Base-by-base conservation (phyloP, 2,113 vertebrate species). In the Channa argus region DNA sequence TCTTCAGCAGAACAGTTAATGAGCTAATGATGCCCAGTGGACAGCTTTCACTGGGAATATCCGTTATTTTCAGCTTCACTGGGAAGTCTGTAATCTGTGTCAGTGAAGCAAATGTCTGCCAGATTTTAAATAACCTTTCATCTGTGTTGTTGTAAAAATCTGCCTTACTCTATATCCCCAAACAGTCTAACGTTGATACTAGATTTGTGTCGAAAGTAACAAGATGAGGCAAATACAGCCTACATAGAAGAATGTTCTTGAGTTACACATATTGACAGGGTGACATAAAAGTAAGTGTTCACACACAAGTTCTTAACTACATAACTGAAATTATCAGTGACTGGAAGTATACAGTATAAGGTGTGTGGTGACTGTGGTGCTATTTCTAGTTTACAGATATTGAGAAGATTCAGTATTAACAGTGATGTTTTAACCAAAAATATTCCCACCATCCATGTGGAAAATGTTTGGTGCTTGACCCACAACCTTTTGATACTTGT, bases 1-100 rank as follows among this genome's bases (percentile, higher is more conserved):
- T 24, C 43, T 33, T 74, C 53, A 4, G 43, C 33, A 43, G 49
- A 2, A 68, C 63, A 86, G 50, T 24, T 24, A 24, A 24, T 24
- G 24, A 24, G 24, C 61, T 79, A 82, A 78, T 66, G 46, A 84
- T 71, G 24, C 80, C 69, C 78, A 66, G 41, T 63, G 63, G 64
- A 85, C 50, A 45, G 34, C n/a, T 5, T 6, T 56, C 34, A 3
- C 54, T 41, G 46, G 24, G 24, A 24, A 24, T 14, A 9, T 6
- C 5, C 58, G 50, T 52, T 77, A 67, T 51, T 77, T 86, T 79
- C 56, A 37, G 53, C 51, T 43, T 54, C 14, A 0, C 68, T 69
- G 56, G 58, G 37, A 70, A 63, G 62, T 70, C 52, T 65, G 37
- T 58, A 59, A 69, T 46, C 69, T 58, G 68, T 62, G 56, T 53